A percentile compares a stretch with the other conserved stretches of the same genome.
Evolutionary conservation across 2,888 invertebrate genomes (phyloP).

Genomic region (Lithophane socia): DNA sequence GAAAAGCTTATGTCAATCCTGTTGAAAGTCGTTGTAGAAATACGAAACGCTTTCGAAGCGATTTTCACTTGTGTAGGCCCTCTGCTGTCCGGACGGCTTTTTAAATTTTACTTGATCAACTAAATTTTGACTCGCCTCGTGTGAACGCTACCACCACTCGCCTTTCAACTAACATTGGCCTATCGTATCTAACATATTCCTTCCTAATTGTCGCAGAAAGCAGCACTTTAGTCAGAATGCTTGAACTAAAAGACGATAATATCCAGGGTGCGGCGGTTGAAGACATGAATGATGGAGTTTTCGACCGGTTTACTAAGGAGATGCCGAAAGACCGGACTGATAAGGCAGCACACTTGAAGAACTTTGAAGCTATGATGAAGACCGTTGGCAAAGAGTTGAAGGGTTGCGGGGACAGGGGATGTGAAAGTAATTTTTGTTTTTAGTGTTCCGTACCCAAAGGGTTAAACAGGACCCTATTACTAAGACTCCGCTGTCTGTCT

Average conservation of each 20-base stretch:
- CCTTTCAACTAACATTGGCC: constrained; percentile 24
- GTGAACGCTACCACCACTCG: constrained; percentile 2
- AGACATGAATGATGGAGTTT: constrained; percentile 72
- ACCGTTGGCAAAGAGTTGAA: constrained; percentile 72
- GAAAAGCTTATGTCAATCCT: too few relatives aligned
- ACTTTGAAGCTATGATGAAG: constrained; percentile 78
- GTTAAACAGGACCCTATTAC: too few relatives aligned
- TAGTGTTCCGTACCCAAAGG: too few relatives aligned
- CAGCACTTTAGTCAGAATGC: constrained; percentile 76
- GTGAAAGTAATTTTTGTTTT: constrained; percentile 72
- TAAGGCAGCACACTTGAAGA: constrained; percentile 72
- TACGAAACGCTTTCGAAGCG: too few relatives aligned
- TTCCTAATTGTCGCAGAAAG: constrained; percentile 70
- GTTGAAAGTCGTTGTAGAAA: too few relatives aligned
- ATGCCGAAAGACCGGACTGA: constrained; percentile 75
- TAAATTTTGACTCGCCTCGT: neutral
- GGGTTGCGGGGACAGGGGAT: constrained; percentile 78
- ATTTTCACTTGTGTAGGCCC: too few relatives aligned
- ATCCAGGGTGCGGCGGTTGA: constrained; percentile 66
- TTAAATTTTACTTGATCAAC: neutral
- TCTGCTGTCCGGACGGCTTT: neutral
- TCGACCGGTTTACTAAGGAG: constrained; percentile 74
- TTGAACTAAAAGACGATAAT: constrained; percentile 76
- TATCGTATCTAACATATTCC: constrained; percentile 49
- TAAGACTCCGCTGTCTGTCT: too few relatives aligned